phyloP scores from a whole-genome alignment of 1,140 invertebrate genomes.

The Bacillus rossius region DNA sequence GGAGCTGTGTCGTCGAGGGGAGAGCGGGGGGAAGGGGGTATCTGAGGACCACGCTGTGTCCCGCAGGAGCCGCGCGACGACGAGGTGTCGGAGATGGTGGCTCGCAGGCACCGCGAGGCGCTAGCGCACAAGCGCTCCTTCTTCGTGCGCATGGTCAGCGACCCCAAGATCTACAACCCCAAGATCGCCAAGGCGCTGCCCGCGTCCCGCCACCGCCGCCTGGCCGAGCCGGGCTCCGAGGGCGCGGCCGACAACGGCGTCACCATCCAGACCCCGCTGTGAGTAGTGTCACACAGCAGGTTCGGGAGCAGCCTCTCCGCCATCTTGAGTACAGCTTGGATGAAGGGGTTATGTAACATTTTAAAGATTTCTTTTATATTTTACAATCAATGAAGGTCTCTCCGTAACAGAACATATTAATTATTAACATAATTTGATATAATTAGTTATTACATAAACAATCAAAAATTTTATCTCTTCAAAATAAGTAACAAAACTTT shows the following conservation, averaged over 20 bases:
- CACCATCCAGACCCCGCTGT: conserved; percentile 17
- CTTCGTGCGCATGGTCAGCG: conserved; percentile 95
- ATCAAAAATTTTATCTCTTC: no score
- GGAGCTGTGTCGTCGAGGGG: no score
- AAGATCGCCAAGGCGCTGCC: conserved; percentile 68
- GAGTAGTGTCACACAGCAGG: conserved; percentile 37
- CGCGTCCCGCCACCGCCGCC: not conserved
- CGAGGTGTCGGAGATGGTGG: conserved; percentile 58
- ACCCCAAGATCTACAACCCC: conserved; percentile 94
- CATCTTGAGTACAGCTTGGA: no score
- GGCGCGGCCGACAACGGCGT: conserved; percentile 9
- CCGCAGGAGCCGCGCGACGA: conserved; percentile 62
- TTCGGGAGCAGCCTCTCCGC: conserved; percentile 90
- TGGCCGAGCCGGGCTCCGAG: not conserved
- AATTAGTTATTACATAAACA: no score
- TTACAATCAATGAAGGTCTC: no score
- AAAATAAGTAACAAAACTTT: no score
- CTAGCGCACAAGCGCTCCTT: conserved; percentile 87
- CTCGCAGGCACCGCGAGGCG: conserved; percentile 63
- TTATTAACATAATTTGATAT: no score
- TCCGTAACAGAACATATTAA: no score
- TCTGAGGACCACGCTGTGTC: no score
- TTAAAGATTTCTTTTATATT: no score
- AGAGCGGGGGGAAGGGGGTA: no score
- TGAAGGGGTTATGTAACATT: no score